Evolutionary conservation across 2,888 invertebrate genomes (phyloP).

Genomic region (Leucoma salicis): DNA sequence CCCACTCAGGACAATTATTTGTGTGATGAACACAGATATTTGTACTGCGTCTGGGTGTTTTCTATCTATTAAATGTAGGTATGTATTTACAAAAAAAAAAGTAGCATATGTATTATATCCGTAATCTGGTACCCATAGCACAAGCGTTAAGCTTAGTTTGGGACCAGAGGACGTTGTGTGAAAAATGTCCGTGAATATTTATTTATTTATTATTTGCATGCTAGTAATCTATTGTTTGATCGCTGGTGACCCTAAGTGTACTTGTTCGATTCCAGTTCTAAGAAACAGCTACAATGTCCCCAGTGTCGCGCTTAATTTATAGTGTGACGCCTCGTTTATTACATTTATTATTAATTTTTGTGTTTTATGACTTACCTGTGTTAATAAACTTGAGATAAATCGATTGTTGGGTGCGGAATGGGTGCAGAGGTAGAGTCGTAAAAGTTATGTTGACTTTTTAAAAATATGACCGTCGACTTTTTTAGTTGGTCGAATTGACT

Average conservation of each 20-base stretch:
- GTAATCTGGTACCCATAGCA: no score
- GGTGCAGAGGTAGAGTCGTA: not conserved
- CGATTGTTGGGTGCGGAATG: not conserved
- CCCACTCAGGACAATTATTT: no score
- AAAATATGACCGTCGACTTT: not conserved
- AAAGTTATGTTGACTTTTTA: not conserved
- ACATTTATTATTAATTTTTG: constrained; percentile 35
- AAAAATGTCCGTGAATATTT: no score
- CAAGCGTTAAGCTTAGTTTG: no score
- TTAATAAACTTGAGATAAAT: constrained; percentile 3
- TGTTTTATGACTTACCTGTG: constrained; percentile 31
- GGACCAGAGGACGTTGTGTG: no score
- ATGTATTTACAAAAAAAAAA: no score
- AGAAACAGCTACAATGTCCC: constrained; percentile 58
- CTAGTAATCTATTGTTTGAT: no score
- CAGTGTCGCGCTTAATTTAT: constrained; percentile 48
- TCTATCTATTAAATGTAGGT: no score
- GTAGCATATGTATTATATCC: no score
- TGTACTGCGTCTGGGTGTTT: no score
- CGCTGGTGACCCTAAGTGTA: constrained; percentile 22
- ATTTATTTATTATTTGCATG: no score
- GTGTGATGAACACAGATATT: no score
- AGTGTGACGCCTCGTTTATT: constrained; percentile 44
- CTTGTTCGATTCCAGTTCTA: constrained; percentile 34
- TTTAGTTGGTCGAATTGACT: not conserved